These are phyloP conservation scores for Trachymyrmex cornetzi DNA, from an alignment of 1,140 invertebrate species.

Conservation along the genomic window DNA sequence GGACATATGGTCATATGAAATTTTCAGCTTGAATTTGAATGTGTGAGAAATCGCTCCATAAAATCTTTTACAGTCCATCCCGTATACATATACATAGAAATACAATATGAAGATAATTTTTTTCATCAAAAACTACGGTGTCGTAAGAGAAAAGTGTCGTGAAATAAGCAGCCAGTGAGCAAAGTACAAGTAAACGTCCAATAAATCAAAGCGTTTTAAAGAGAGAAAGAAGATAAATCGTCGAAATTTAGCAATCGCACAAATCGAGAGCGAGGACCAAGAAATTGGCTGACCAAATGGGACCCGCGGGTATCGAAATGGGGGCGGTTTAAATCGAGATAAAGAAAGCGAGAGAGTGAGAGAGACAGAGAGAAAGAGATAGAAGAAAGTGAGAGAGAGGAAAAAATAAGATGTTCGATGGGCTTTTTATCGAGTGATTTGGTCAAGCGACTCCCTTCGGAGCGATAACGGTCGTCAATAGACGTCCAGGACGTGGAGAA, in stretches of 20 bases:
- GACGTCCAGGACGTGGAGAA: conserved; percentile 38
- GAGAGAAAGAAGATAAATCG: conserved; percentile 27
- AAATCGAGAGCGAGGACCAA: conserved; percentile 55
- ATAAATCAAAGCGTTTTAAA: conserved; percentile 48
- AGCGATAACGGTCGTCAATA: conserved; percentile 81
- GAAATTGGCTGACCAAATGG: conserved; percentile 72
- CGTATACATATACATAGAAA: background rate
- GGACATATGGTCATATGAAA: no score
- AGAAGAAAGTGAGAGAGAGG: conserved; percentile 37
- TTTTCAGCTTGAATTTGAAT: no score
- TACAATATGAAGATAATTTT: background rate
- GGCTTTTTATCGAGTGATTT: conserved; percentile 83
- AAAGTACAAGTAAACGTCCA: conserved; percentile 17
- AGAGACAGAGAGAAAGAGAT: conserved; percentile 66
- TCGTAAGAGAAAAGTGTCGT: background rate
- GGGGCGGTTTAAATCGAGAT: conserved; percentile 77
- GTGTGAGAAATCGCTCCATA: no score
- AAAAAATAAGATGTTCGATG: conserved; percentile 78
- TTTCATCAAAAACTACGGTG: background rate
- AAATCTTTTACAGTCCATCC: no score
- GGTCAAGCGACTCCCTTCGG: conserved; percentile 82
- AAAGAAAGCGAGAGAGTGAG: conserved; percentile 20
- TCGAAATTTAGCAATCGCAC: conserved; percentile 47
- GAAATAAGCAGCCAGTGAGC: background rate
- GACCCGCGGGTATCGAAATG: conserved; percentile 62